Evolutionary conservation across 2,888 invertebrate species (phyloP), one percentile per base, ranked within the genome.

Genomic region (Blastobasis adustella): DNA sequence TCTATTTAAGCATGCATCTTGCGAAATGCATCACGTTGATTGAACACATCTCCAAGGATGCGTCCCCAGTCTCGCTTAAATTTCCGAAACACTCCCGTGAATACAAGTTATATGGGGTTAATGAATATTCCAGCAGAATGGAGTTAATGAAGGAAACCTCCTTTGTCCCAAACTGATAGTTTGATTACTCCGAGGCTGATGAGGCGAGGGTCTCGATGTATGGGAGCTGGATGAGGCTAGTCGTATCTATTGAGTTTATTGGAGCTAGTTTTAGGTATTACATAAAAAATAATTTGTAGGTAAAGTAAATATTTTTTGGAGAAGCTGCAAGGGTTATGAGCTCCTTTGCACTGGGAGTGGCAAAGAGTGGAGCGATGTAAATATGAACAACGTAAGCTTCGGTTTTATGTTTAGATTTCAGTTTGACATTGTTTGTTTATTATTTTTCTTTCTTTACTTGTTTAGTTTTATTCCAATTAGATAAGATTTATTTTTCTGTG

Each of bases 111-210:
- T 51, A 45, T 41, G 38, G 47, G 58, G 61, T 66, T 76, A 80
- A 79, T 85, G 82, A 84, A 86, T 85, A 83, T 83, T 85, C 82
- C 77, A 83, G 71, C 71, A 71, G 76, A 70, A 71, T 71, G 55
- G 71, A 76, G 77, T 76, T 84, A 82, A 85, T 85, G 79, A 84
- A 83, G 76, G 76, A 76, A 69, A 73, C 69, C 69, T 76, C 79
- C 82, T 84, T 84, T 85, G 83, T 84, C 65, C 73, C 67, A 62
- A 59, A 60, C 69, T 71, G 76, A 81, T 82, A 71, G 76, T 73
- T 82, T 82, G 77, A 82, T 82, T 82, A 79, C 74, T 66, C 55
- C 64, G 67, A 67, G 64, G 61, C 71, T 70, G 73, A 70, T 65
- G 66, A 62, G 59, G 59, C 51, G 46, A 55, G 57, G 55, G 55